Evolutionary conservation across 1,140 invertebrate genomes (phyloP), one percentile per base, ranked within the genome.

Genomic region (Drosophila pruinosa): DNA sequence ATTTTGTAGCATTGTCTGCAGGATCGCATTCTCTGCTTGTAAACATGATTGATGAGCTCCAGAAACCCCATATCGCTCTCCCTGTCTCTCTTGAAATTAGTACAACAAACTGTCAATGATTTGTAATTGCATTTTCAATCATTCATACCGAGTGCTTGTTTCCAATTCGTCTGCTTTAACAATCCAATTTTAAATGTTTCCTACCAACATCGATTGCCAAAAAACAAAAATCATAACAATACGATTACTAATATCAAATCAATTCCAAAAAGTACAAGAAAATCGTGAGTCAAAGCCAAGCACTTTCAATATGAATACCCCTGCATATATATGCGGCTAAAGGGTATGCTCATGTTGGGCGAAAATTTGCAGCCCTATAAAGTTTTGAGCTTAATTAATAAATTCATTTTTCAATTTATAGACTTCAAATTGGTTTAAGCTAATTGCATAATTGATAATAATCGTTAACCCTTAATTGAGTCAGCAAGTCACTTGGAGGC

Each of bases 21-120:
- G 70, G 62, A 69, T 80, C 71, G 39, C 26, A 77, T 47, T 28
- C 41, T 72, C 39, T 56, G 73, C 57, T 71, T 56, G 67, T 67
- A 67, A 72, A 71, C 73, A 72, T 89, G 86, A 89, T 89, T 82
- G 86, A 89, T 89, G 72, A 81, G 53, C 36, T n/a, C 17, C 34
- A 19, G 47, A 50, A 50, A n/a, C 19, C 6, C 45, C 53, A 24
- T 19, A 47, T 36, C 17, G 24, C 21, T 57, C 38, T 17, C 8
- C 28, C 3, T 26, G 1, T 22, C 15, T 43, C 62, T 47, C 19
- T 56, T 36, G 63, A 82, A 85, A 80, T 85, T 85, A 86, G 80
- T 77, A 83, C 71, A 82, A 79, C 79, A 74, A 89, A 85, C 88
- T 89, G 86, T 86, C 83, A 88, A 82, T 88, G 75, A 86, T 78